Conservation (phyloP, 1,140 invertebrate genomes). For the Plodia interpunctella region DNA sequence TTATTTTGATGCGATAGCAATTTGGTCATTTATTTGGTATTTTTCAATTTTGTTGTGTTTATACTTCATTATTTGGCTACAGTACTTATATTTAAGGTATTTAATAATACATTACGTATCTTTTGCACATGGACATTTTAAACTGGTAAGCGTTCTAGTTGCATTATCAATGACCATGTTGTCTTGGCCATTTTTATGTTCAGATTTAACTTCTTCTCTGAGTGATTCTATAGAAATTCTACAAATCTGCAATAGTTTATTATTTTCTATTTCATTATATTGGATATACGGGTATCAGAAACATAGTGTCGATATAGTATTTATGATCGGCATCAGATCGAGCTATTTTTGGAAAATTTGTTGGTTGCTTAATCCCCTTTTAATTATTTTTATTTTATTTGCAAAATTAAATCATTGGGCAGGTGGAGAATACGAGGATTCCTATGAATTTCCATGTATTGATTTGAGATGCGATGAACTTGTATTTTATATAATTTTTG, state of each 20-base stretch:
- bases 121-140: slow-evolving; percentile 28
- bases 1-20: slow-evolving; percentile 42
- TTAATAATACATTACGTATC: slow-evolving; percentile 24
- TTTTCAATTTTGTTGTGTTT: slow-evolving; percentile 40
- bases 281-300: slow-evolving; percentile 59
- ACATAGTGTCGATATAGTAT: slow-evolving; percentile 60
- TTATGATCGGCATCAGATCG: slow-evolving; percentile 65
- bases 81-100: slow-evolving; percentile 47
- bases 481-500: slow-evolving; percentile 35
- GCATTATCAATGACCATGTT: slow-evolving; percentile 29
- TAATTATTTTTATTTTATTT: slow-evolving; percentile 33
- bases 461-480: slow-evolving; percentile 30
- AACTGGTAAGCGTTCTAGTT: slow-evolving; percentile 28
- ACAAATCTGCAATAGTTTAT: slow-evolving; percentile 46
- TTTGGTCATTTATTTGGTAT: slow-evolving; percentile 62
- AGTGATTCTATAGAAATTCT: slow-evolving; percentile 46
- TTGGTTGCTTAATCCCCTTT: slow-evolving; percentile 52
- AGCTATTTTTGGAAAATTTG: slow-evolving; percentile 54
- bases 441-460: slow-evolving; percentile 24
- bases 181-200: slow-evolving; percentile 50
- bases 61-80: slow-evolving; percentile 46
- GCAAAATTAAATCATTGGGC: slow-evolving; percentile 27
- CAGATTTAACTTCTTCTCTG: slow-evolving; percentile 45
- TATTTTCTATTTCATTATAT: slow-evolving; percentile 53
- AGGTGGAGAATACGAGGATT: slow-evolving; percentile 26